A percentile compares a stretch with the other conserved stretches of the same genome.
Evolutionary conservation across 2,797 vertebrate species (phyloP).

Genomic region (Nasua narica): DNA sequence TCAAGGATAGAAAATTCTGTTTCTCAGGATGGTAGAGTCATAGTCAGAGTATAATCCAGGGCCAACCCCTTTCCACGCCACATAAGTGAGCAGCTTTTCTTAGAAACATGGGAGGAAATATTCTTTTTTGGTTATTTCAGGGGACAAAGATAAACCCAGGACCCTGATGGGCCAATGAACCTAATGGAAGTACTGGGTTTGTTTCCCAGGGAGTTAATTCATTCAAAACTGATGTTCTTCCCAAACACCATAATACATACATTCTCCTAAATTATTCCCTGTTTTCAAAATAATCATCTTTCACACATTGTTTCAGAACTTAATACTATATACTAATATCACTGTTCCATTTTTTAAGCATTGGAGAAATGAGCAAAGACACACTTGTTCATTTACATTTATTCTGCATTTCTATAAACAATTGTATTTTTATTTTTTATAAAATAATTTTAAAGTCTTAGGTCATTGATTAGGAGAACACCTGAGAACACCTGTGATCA

Average conservation of each 20-base stretch:
- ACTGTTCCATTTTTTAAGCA: not conserved
- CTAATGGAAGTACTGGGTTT: not conserved
- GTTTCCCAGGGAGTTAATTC: not conserved
- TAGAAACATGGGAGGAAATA: not conserved
- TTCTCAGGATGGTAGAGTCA: not conserved
- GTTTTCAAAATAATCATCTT: not conserved
- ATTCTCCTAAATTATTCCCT: not conserved
- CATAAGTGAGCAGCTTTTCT: not conserved
- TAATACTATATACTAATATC: not conserved
- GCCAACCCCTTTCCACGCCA: not conserved
- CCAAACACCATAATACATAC: not conserved
- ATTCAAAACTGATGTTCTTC: not conserved
- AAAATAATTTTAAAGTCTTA: not conserved
- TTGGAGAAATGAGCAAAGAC: not conserved
- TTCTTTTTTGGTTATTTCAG: not conserved
- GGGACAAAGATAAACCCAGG: not conserved
- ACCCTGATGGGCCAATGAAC: not conserved
- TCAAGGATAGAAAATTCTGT: not conserved
- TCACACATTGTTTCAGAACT: not conserved
- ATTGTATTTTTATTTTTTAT: not conserved
- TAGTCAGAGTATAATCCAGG: not conserved
- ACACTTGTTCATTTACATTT: not conserved
- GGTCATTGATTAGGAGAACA: not conserved
- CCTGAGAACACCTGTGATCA: not conserved
- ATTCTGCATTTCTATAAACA: not conserved